Evolutionary conservation across 2,113 vertebrate genomes (phyloP), one percentile per base, ranked within the genome.

Genomic region (Columba livia): DNA sequence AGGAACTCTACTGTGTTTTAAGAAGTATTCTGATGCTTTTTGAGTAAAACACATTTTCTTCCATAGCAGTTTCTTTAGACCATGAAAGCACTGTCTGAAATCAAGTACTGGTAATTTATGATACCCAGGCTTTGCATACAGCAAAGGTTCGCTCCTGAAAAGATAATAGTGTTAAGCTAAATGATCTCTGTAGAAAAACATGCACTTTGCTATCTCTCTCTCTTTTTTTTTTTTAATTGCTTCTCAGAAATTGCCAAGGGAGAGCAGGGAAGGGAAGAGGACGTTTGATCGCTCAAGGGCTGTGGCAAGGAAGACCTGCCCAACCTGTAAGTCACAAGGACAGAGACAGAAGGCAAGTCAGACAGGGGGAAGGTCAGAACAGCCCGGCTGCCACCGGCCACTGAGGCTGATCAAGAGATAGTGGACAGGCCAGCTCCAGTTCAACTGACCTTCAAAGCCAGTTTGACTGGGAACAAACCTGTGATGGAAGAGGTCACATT

Each of bases 231-330:
- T 93, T 72, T 72, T 54, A 70, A 19, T 44, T 80, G 34, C 40
- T 96, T 92, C 89, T 90, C 75, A 93, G 90, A 95, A 91, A 82
- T 40, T 88, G 60, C 44, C 51, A 50, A 17, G 12, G 54, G 19
- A 94, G 51, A 90, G 12, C 60, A 51, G 34, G 42, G 32, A 90
- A 81, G 47, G 48, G 51, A 79, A 84, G 17, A 57, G 40, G 72
- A 70, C 40, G 80, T 85, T 85, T 82, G 50, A 88, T 47, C 42
- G 50, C 31, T 19, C 40, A 56, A 29, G n/a, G 60, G 32, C 74
- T 77, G 58, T 44, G 57, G 54, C 16, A 69, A 80, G 31, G 12
- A 73, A 64, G 42, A 77, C 25, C 31, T 71, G 60, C 23, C 29
- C 34, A 71, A 65, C 12, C 38, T 57, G 15, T 67, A 85, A 75